Conservation (phyloP, 2,888 invertebrate species). For the Andricus curvator region DNA sequence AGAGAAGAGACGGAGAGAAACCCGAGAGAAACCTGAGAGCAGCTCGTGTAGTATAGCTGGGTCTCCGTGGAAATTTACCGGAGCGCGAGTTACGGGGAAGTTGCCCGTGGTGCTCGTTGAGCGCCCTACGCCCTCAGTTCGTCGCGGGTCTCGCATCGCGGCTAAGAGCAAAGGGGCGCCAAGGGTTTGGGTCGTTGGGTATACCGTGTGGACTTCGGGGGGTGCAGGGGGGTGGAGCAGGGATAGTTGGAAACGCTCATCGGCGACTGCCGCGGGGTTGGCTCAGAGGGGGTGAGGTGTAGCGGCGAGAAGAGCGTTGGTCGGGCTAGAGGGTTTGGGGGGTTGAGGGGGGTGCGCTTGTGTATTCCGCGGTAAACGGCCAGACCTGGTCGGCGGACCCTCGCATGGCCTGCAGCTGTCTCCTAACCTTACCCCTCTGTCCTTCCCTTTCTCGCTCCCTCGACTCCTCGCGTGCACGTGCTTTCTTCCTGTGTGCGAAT, state of each 20-base stretch:
- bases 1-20: constrained; percentile 6
- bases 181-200: constrained; percentile 39
- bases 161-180: constrained; percentile 36
- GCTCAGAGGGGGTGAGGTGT: constrained; percentile 40
- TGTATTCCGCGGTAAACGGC: constrained; percentile 65
- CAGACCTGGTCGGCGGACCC: constrained; percentile 70
- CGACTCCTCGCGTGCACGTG: constrained; percentile 39
- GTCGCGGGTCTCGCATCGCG: constrained; percentile 44
- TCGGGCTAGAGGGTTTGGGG: constrained; percentile 25
- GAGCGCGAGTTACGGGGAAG: constrained; percentile 73
- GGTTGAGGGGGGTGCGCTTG: constrained; percentile 34
- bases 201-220: constrained; percentile 36
- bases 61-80: constrained; percentile 70
- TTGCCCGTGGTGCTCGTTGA: constrained; percentile 67
- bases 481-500: constrained; percentile 31
- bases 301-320: constrained; percentile 50
- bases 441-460: constrained; percentile 40
- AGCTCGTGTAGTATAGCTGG: constrained; percentile 55
- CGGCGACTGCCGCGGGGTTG: constrained; percentile 23
- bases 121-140: constrained; percentile 49
- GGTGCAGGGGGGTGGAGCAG: constrained; percentile 28
- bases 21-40: constrained; percentile 39
- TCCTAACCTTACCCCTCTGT: constrained; percentile 69
- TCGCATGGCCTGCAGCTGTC: constrained; percentile 74
- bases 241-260: constrained; percentile 55